Base-by-base conservation (phyloP, 1,140 invertebrate genomes). In the Macrobrachium rosenbergii region DNA sequence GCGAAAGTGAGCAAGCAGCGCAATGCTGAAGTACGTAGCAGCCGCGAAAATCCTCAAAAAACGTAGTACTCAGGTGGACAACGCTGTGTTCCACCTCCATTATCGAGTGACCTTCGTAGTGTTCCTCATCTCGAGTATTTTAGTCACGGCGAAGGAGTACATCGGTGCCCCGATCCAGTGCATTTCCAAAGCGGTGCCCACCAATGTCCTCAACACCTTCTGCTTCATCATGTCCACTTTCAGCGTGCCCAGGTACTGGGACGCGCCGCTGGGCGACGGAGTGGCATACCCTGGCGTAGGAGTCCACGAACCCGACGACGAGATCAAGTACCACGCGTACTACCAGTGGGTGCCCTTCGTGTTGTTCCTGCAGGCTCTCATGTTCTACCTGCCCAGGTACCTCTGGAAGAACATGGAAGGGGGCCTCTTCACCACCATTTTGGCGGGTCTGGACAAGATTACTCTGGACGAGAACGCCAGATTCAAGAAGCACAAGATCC, bases 61-160 rank as follows among this genome's bases (percentile, higher is more conserved):
- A 87, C 80, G 88, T 60, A 89, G 86, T 59, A 78, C 88, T 23
- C 92, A 92, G 84, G 93, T 93, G 88, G 93, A 94, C 90, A 92
- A 93, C 87, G 90, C 92, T 37, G 91, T 93, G 23, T 94, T 94
- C 90, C 90, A 93, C 76, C 90, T 94, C 10, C 93, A 94, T 89
- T 93, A 94, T 89, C 91, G 92, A 62, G 92, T 93, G 83, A 93
- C 93, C 14, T 92, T 93, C n/a, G 90, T 93, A 28, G 91, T 94
- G 16, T 91, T 94, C n/a, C 91, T 94, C 37, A 91, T 93, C 28
- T 93, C 92, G 81, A 93, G 92, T 10, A 91, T 93, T 17, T 91
- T 94, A 12, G 93, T 94, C 37, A 93, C 93, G 58, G 93, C 92
- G 45, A 91, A 92, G 28, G 93, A 94, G 89, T 94, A 93, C 90